phyloP scores from a whole-genome alignment of 2,888 invertebrate genomes.

The Taenaris catops region DNA sequence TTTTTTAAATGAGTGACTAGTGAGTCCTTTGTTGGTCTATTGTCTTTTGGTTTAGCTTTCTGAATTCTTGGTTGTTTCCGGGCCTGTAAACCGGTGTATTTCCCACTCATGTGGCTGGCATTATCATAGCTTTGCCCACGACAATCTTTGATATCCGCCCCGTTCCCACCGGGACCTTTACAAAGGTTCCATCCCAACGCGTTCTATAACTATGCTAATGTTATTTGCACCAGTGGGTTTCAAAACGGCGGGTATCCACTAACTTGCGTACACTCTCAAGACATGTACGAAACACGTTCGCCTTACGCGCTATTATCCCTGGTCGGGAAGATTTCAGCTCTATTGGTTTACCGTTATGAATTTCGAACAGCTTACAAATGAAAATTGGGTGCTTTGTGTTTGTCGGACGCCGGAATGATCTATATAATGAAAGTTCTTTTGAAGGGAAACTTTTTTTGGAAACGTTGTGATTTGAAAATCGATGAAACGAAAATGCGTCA shows the following conservation, averaged over 20 bases:
- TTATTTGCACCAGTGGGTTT: constrained; percentile 75
- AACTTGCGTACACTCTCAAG: constrained; percentile 34
- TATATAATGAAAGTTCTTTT: too few species aligned
- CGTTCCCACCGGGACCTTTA: constrained; percentile 70
- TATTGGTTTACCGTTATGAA: constrained; percentile 15
- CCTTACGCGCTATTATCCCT: constrained; percentile 27
- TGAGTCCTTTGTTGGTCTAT: too few species aligned
- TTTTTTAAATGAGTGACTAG: too few species aligned
- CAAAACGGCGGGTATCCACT: constrained; percentile 62
- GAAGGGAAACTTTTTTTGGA: too few species aligned
- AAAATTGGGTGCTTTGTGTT: not conserved
- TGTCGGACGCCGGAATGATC: too few species aligned
- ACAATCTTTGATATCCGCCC: constrained; percentile 73
- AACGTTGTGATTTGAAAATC: too few species aligned
- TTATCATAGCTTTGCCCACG: too few species aligned
- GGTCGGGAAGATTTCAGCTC: constrained; percentile 27
- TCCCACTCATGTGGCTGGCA: too few species aligned
- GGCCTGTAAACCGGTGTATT: too few species aligned
- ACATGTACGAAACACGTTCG: constrained; percentile 15
- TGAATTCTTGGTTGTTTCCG: too few species aligned
- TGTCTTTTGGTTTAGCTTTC: too few species aligned
- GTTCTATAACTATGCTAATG: constrained; percentile 79
- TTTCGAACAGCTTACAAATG: constrained; percentile 8
- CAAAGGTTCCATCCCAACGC: constrained; percentile 72
- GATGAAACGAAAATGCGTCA: too few species aligned